Base-by-base conservation (phyloP, 2,113 vertebrate species). In the Serinus canaria region DNA sequence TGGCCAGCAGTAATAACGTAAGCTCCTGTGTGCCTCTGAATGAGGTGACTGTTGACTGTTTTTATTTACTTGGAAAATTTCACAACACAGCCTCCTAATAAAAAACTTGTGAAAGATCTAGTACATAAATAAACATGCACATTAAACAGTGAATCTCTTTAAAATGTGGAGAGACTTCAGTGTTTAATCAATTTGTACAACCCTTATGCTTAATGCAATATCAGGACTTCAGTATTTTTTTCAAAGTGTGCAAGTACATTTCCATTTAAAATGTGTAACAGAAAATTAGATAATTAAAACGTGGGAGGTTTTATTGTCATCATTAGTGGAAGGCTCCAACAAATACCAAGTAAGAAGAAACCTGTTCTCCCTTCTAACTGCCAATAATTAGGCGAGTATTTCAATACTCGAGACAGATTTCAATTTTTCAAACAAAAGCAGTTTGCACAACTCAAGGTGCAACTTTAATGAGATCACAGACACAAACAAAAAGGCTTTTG, bases 11-110 rank as follows among this genome's bases (percentile, higher is more conserved):
- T 14, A 92, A 53, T 37, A 95, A 96, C 83, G 92, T 69, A 94
- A 93, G 87, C 81, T 76, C 66, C 92, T 97, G 76, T 94, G 44
- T 94, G 74, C 41, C 75, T 83, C 58, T 96, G 85, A 95, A 89
- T 72, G 63, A 66, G 39, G 83, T 66, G 78, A 93, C 95, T 97
- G 96, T 97, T 96, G 92, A 94, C 95, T 96, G 92, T 96, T 97
- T 97, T 87, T 90, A 86, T 97, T 95, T 96, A 97, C 73, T 52
- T 82, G 89, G 90, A 95, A 93, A 97, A 92, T 86, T 75, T 92
- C 55, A 20, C 78, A 95, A 89, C 91, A 92, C 16, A 92, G 64
- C 5, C 56, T 43, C 74, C 82, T 91, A 96, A 96, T 84, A 92
- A 92, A 94, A 94, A 91, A 37, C 70, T 72, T 73, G 50, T 88